Base-by-base conservation (phyloP, 2,113 vertebrate genomes). In the Aphelocoma coerulescens region DNA sequence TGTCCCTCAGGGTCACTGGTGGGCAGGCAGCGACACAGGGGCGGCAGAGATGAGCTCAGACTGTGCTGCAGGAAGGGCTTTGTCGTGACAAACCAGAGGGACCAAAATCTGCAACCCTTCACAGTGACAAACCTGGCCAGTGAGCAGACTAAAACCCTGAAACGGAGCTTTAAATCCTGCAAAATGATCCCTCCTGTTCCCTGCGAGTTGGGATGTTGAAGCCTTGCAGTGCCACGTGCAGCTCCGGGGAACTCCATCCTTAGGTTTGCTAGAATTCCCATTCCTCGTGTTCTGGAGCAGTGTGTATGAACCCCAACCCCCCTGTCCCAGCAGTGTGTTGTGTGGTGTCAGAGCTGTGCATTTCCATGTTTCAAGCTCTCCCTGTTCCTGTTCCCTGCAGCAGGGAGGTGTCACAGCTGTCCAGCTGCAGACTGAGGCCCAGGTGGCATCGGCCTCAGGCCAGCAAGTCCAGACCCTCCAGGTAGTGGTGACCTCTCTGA, bases 401-500 rank as follows among this genome's bases (percentile, higher is more conserved):
- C 99, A 99, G 98, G 99, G 99, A 98, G 99, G 99, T 98, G 99
- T 99, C 98, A 99, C 99, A 96, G 99, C 99, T 98, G 99, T 99
- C 98, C 99, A 99, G 99, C 97, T 99, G 98, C 99, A 99, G 98
- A 99, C 99, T 97, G 99, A 99, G 98, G 98, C 99, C 74, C 99
- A 99, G 73, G 99, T 99, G 97, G 99, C 98, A 98, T 98, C 99
- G 55, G 99, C 99, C 98, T 99, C 99, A 96, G 99, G 99, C 98
- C 99, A 99, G 99, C 99, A 99, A 98, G 99, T 99, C 98, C 99
- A 99, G 98, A 99, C 99, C 97, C 99, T 99, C 98, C 99, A 99
- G 99, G 99, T 99, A 99, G 99, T 99, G 99, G 99, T 99, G 98
- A 98, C 97, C 98, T 96, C 98, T 98, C 99, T 98, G 96, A 97